Conservation (phyloP, 2,797 vertebrate species). For the Aphelocoma californica region DNA sequence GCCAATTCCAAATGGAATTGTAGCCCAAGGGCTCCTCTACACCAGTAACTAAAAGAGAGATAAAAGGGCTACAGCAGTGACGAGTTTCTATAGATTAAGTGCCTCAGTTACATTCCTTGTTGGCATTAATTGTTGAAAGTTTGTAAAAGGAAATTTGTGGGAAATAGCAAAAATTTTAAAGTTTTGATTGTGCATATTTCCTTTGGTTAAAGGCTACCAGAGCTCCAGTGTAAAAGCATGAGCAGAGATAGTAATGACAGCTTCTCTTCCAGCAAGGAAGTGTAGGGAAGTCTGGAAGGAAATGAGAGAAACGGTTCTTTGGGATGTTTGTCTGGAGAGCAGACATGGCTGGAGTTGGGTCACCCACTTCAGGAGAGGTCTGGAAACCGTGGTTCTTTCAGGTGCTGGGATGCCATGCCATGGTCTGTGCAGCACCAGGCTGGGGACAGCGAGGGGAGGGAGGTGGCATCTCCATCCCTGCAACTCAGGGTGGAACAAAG, state of each 20-base stretch:
- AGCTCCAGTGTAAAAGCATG: neutral
- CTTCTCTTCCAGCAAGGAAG: neutral
- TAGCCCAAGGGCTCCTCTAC: neutral
- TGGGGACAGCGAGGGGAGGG: neutral
- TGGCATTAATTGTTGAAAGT: neutral
- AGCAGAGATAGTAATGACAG: neutral
- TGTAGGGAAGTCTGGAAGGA: neutral
- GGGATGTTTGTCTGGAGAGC: neutral
- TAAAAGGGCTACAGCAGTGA: neutral
- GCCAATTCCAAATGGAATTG: neutral
- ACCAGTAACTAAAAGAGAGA: neutral
- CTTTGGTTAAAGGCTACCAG: neutral
- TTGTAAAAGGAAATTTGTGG: neutral
- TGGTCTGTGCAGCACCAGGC: neutral
- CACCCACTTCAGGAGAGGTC: neutral
- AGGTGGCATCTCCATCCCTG: neutral
- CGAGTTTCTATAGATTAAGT: neutral
- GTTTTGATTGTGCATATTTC: neutral
- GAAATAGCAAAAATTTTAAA: neutral
- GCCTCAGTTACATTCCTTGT: neutral
- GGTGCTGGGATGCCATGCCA: fast-evolving
- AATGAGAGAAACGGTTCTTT: neutral
- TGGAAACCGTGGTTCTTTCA: neutral
- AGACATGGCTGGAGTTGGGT: neutral
- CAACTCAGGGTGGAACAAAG: neutral